A percentile compares a stretch with the other conserved stretches of the same genome.
These are phyloP conservation scores for Idaea straminata DNA, from an alignment of 2,888 invertebrate genomes.

Conservation along the genomic window DNA sequence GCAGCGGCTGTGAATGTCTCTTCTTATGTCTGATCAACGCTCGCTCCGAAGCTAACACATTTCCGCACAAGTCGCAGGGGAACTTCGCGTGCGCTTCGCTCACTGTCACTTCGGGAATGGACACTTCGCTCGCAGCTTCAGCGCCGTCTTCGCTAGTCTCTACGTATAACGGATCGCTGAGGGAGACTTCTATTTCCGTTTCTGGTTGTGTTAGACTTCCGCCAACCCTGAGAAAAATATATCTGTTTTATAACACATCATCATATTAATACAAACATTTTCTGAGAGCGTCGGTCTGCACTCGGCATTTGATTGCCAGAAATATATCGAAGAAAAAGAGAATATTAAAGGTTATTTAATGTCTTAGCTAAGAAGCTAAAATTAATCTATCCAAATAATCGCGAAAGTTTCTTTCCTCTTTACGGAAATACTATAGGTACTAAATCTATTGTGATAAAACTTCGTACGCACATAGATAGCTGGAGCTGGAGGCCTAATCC, in stretches of 20 bases:
- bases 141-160: constrained; percentile 78
- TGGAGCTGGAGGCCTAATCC: no score
- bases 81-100: neutral
- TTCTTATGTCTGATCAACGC: constrained; percentile 83
- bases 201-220: neutral
- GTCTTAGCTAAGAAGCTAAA: no score
- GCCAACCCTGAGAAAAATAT: neutral
- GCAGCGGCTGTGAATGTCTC: constrained; percentile 84
- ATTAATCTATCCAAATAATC: no score
- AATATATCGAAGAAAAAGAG: no score
- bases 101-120: neutral
- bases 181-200: neutral
- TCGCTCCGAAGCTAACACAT: constrained; percentile 84
- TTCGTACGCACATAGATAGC: no score
- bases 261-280: no score
- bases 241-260: neutral
- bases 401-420: no score
- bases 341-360: no score
- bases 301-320: no score
- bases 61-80: constrained; percentile 75
- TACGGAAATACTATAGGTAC: no score
- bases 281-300: no score
- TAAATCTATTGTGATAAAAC: no score
- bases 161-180: neutral
- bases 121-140: constrained; percentile 72